Conservation (phyloP, 2,113 vertebrate species). For the Panthera leo region DNA sequence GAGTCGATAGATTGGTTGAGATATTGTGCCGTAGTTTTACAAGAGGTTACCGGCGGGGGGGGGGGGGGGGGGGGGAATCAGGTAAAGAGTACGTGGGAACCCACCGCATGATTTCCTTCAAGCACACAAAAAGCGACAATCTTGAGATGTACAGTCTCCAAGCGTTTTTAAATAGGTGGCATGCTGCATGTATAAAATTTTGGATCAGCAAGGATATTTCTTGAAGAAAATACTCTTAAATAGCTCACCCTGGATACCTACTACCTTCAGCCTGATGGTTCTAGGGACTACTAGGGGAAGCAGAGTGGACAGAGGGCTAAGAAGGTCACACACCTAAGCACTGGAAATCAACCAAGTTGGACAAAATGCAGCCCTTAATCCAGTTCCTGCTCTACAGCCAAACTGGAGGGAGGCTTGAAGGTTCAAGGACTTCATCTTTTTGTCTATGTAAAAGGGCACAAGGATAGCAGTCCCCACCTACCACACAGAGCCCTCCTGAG, state of each 20-base stretch:
- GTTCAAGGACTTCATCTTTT: not conserved
- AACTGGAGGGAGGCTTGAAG: not conserved
- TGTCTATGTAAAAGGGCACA: not conserved
- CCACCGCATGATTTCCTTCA: not conserved
- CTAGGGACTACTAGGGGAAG: too few species aligned
- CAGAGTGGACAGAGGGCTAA: rapidly evolving
- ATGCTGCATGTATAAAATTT: not conserved
- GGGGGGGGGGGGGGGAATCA: not conserved
- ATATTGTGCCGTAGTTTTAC: not conserved
- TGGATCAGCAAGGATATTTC: not conserved
- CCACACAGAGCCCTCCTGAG: not conserved
- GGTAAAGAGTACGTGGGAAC: not conserved
- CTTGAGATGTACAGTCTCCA: not conserved
- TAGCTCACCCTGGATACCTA: not conserved
- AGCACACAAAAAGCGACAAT: not conserved
- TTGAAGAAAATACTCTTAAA: not conserved
- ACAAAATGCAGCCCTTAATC: not conserved
- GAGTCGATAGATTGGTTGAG: rapidly evolving
- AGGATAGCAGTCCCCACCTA: not conserved
- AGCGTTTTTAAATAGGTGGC: not conserved
- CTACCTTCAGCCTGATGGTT: not conserved
- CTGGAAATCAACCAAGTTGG: not conserved
- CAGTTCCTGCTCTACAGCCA: not conserved
- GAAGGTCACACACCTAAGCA: not conserved
- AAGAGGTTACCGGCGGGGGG: not conserved